Base-by-base conservation (phyloP, 1,140 invertebrate genomes). In the Oncopeltus fasciatus region DNA sequence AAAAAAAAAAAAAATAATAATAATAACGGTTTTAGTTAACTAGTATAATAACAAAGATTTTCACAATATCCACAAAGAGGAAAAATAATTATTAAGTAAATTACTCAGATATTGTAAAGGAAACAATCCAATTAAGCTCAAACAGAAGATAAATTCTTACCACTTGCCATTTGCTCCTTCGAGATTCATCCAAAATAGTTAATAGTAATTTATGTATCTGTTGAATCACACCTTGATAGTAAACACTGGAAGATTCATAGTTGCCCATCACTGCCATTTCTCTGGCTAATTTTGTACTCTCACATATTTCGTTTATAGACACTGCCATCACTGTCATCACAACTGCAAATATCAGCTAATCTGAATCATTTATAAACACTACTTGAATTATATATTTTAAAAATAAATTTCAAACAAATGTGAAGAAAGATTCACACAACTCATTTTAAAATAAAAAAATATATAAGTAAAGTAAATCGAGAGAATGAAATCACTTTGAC, bases 261-360 rank as follows among this genome's bases (percentile, higher is more conserved):
- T 96, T 95, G 8, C 94, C 93, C 70, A 91, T 85, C 64, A 97
- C 76, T 60, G 92, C 90, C 85, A 90, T 92, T 77, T 98, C 93
- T 68, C 95, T 80, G 33, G 90, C 94, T 71, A 95, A 77, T 76
- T 92, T 93, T 60, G 89, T 87, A 77, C 92, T 92, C 77, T 93
- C 88, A 79, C 84, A 87, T 74, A 93, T 92, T 79, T 93, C 90
- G 73, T 81, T 86, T 71, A 90, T 81, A 70, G 84, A 86, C 70
- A 87, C 83, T 75, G 85, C 86, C 88, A 90, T 90, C 49, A 69
- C 65, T 53, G 67, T 68, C 69, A 70, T 69, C 67, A 67, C 68
- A 66, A 64, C 69, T 70, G 49, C n/a, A 69, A 67, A 47, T 29
- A 27, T 49, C 9, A 53, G 49, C 49, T 53, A 53, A 53, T 24